These are phyloP conservation scores for Carassius auratus DNA, from an alignment of 2,113 vertebrate genomes.

Conservation along the genomic window DNA sequence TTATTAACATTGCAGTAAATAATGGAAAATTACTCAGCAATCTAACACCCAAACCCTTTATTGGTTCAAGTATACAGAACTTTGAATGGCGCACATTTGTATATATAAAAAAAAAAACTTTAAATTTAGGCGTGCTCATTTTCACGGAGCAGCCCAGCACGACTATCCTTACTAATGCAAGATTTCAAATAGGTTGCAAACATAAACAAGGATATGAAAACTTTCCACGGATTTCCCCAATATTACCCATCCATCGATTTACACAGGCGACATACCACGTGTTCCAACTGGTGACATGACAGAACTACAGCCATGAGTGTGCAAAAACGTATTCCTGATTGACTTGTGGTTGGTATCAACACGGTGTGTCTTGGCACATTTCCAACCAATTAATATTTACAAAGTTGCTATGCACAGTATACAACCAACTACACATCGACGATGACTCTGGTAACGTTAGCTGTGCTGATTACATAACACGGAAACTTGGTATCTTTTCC, in stretches of 20 bases:
- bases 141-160: slow-evolving; percentile 20
- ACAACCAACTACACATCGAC: not conserved
- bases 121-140: not conserved
- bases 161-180: not conserved
- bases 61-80: slow-evolving; percentile 53
- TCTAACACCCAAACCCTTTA: slow-evolving; percentile 68
- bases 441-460: not conserved
- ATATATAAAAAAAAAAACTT: not conserved
- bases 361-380: not conserved
- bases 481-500: not conserved
- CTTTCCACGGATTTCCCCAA: not conserved
- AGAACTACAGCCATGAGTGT: not conserved
- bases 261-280: slow-evolving; percentile 9
- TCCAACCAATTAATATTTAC: not conserved
- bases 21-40: slow-evolving; percentile 74
- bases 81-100: slow-evolving; percentile 35
- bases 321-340: not conserved
- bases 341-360: too few relatives aligned
- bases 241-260: not conserved
- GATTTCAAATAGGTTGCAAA: slow-evolving; percentile 3
- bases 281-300: not conserved
- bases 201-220: not conserved
- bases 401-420: not conserved
- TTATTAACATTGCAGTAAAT: slow-evolving; percentile 89
- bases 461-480: not conserved